Conservation (phyloP, 1,140 invertebrate species). For the Drosophila trapezifrons region DNA sequence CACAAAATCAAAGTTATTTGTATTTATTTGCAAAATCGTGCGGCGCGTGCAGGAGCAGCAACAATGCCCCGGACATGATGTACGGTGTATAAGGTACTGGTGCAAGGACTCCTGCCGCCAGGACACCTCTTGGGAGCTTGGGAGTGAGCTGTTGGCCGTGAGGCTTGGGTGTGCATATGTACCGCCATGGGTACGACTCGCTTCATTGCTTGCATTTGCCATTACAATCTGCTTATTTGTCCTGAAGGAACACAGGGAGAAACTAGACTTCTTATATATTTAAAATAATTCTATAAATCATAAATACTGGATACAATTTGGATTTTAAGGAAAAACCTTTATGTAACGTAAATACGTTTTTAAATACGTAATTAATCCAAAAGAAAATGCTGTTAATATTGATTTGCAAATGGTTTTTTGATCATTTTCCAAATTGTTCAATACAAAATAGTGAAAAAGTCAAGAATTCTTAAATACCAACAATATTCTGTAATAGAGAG, state of each 20-base stretch:
- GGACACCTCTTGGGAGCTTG: constrained; percentile 23
- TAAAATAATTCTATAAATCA: too few relatives aligned
- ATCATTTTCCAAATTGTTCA: too few relatives aligned
- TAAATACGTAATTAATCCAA: too few relatives aligned
- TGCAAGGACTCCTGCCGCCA: constrained; percentile 8
- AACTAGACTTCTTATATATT: neutral
- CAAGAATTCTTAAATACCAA: too few relatives aligned
- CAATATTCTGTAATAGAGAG: too few relatives aligned
- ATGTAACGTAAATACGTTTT: too few relatives aligned
- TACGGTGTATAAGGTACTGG: constrained; percentile 16
- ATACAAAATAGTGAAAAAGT: too few relatives aligned
- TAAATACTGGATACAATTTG: too few relatives aligned
- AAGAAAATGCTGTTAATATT: too few relatives aligned
- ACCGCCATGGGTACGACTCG: constrained; percentile 25
- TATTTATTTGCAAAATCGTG: constrained; percentile 82
- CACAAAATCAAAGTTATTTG: constrained; percentile 80
- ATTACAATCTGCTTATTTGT: constrained; percentile 73
- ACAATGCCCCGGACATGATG: constrained; percentile 64
- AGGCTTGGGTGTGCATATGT: constrained; percentile 23
- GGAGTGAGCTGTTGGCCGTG: constrained; percentile 36
- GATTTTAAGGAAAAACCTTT: too few relatives aligned
- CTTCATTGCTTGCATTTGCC: constrained; percentile 73
- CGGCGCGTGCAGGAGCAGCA: constrained; percentile 66
- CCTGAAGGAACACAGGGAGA: constrained; percentile 5
- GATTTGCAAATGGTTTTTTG: too few relatives aligned